Base-by-base conservation (phyloP, 2,113 vertebrate genomes). In the Etheostoma cragini region DNA sequence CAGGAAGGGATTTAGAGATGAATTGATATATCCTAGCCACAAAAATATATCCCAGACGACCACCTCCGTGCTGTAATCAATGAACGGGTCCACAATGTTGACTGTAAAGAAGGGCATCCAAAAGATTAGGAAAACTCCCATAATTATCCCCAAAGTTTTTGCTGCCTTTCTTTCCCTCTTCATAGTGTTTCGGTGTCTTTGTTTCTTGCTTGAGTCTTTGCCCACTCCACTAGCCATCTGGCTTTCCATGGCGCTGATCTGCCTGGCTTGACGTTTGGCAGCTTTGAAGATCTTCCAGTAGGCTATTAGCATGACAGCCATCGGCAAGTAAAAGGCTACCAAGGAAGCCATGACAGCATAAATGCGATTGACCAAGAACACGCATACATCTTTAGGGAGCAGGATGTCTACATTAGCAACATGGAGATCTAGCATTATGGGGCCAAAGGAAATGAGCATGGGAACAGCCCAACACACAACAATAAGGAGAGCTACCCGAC, bases 211-310 rank as follows among this genome's bases (percentile, higher is more conserved):
- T 0, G 94, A 90, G 64, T 93, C 92, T 72, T 91, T 92, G 4
- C 89, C 92, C 5, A 94, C 88, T 3, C 93, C 93, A 3, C 84
- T 72, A 1, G 92, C 90, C 93, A 95, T 93, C 83, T 96, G 94
- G 33, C 93, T 92, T 80, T 96, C 95, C 89, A 95, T 91, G 53
- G 94, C 94, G 0, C 86, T 94, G 76, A 96, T 96, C 87, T 95
- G 95, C 88, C 76, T 90, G 38, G 95, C 95, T 80, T 96, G 95
- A 3, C 94, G 90, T 67, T 92, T 94, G 35, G 95, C 95, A 24
- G 90, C 95, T 84, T 93, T 94, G 87, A 94, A 96, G 84, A 96
- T 96, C 82, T 94, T 95, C 94, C 95, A 96, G 87, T 96, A 96
- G 42, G 94, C 96, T 45, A 94, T 68, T 5, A 96, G 78, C 95